Percentiles rank a stretch among this genome's conserved stretches.
These are phyloP conservation scores for Dicaeum eximium DNA, from an alignment of 2,113 vertebrate genomes.

Conservation along the genomic window DNA sequence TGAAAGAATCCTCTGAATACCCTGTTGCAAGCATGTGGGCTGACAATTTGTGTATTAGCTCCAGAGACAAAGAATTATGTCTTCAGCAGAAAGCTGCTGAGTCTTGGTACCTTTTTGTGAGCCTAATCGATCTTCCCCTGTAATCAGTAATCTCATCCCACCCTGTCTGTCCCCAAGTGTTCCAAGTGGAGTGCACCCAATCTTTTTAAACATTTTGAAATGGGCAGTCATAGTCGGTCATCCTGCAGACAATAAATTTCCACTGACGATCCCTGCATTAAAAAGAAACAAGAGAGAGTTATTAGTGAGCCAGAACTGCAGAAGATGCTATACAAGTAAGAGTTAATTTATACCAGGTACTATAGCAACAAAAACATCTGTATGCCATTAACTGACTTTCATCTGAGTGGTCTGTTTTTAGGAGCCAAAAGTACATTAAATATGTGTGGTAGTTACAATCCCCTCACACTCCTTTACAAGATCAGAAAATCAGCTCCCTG, in stretches of 20 bases:
- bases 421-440: neutral
- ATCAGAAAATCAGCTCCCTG: neutral
- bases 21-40: neutral
- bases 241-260: constrained; percentile 97
- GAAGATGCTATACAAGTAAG: neutral
- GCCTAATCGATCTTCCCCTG: neutral
- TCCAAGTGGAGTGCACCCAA: neutral
- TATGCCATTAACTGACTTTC: neutral
- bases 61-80: neutral
- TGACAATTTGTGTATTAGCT: neutral
- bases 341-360: neutral
- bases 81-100: neutral
- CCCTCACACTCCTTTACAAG: neutral
- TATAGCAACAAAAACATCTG: neutral
- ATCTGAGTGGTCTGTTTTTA: neutral
- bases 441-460: neutral
- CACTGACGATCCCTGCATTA: constrained; percentile 92
- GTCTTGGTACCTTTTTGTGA: neutral
- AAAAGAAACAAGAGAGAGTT: neutral
- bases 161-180: neutral
- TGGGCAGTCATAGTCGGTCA: constrained; percentile 92
- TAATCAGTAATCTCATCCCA: neutral
- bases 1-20: neutral
- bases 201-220: constrained; percentile 83
- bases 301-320: neutral